These are phyloP conservation scores for Sebastes trivittatus DNA, from an alignment of 2,797 vertebrate genomes.

Conservation along the genomic window DNA sequence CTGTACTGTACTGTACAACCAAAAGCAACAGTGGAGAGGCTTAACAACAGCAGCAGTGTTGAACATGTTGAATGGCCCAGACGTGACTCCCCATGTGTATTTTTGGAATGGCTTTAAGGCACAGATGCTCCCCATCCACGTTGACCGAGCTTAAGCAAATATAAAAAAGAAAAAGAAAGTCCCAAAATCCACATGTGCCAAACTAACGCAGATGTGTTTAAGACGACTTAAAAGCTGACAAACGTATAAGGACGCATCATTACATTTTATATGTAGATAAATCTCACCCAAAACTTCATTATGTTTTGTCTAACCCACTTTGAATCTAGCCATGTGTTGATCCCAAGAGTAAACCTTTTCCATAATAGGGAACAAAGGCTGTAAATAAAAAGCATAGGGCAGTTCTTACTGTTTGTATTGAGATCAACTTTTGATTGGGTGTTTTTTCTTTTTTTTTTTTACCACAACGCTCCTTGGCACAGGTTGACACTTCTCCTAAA, in stretches of 20 bases:
- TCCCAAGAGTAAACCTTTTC: neutral
- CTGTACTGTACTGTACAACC: neutral
- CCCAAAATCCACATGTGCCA: slow-evolving; percentile 19
- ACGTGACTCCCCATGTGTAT: slow-evolving; percentile 30
- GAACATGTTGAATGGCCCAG: slow-evolving; percentile 9
- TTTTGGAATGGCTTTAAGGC: slow-evolving; percentile 51
- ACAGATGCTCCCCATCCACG: slow-evolving; percentile 21
- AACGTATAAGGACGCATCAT: neutral
- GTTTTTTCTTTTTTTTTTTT: neutral
- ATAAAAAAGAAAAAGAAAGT: slow-evolving; percentile 3
- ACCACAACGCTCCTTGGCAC: neutral
- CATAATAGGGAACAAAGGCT: neutral
- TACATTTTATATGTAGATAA: neutral
- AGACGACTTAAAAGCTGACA: neutral
- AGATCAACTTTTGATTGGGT: neutral
- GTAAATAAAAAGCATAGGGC: neutral
- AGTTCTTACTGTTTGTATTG: neutral
- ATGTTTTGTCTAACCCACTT: neutral
- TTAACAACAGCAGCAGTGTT: slow-evolving; percentile 14
- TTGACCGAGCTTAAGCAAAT: slow-evolving; percentile 16
- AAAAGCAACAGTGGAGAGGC: neutral
- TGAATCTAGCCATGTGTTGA: neutral
- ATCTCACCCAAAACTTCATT: neutral
- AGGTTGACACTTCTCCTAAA: neutral
- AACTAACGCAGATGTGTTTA: neutral